Base-by-base conservation (phyloP, 1,140 invertebrate species). In the Drosophila simulans region DNA sequence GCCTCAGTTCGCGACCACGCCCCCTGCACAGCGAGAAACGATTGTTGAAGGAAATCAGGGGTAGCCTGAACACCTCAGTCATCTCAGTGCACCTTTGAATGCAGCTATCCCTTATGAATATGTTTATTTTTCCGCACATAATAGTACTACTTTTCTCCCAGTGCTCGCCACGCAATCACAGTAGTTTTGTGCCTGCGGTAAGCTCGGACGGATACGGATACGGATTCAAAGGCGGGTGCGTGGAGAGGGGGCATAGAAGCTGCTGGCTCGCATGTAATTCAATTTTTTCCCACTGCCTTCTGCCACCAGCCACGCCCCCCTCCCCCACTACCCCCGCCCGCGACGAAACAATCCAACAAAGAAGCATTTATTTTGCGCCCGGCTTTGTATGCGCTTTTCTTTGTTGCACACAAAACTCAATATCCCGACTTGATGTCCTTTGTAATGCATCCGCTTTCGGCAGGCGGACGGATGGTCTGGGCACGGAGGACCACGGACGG, bases 391-490 rank as follows among this genome's bases (percentile, higher is more conserved):
- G 84, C 83, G 65, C 66, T 78, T 89, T 83, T 89, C 83, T 88
- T 88, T 88, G 83, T 88, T 89, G 79, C 84, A 62, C 79, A 88
- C 80, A 88, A 88, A 85, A 86, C 84, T 86, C 82, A 86, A 86
- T 86, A 86, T 86, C 84, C 82, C 51, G 75, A 82, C 79, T 88
- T 76, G 84, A 88, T 88, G 83, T 88, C 83, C 83, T 89, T 88
- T 88, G 83, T 89, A 88, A 88, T 88, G 84, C 84, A 88, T 80
- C 71, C 83, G 84, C 74, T 82, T 79, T 89, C 64, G 73, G 78
- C 63, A 34, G 65, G 62, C 31, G 39, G 48, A 68, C 13, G 34
- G 34, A 39, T 51, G 35, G 25, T 37, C 57, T 1, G 35, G 53
- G 49, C 55, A 46, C 25, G 25, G 64, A 27, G 37, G 37, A 39